Percentiles rank a stretch among this genome's conserved stretches.
These are phyloP conservation scores for Danio aesculapii DNA, from an alignment of 2,797 vertebrate genomes.

Conservation along the genomic window DNA sequence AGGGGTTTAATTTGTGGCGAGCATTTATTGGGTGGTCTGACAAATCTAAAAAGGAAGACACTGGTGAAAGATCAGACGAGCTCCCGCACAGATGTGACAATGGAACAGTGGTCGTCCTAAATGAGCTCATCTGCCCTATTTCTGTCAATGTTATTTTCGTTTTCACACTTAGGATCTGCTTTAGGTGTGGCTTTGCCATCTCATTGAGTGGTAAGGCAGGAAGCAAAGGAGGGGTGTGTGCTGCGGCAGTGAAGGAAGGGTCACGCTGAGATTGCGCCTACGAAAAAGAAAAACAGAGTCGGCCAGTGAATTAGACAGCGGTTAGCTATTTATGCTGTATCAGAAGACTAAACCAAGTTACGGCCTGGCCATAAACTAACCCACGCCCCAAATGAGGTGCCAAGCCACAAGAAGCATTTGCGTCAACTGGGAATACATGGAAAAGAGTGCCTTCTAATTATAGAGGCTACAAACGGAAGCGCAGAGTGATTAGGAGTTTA, in stretches of 20 bases:
- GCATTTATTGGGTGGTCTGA: constrained; percentile 79
- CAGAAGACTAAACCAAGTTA: constrained; percentile 94
- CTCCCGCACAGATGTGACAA: constrained; percentile 64
- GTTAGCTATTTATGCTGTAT: constrained; percentile 97
- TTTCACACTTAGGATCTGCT: constrained; percentile 66
- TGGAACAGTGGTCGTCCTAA: constrained; percentile 49
- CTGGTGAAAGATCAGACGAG: constrained; percentile 75
- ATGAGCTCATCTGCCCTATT: constrained; percentile 59
- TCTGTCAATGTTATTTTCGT: constrained; percentile 29
- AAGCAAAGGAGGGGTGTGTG: constrained; percentile 50
- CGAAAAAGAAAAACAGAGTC: constrained; percentile 79
- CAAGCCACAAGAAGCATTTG: constrained; percentile 99
- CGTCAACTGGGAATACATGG: constrained; percentile 98
- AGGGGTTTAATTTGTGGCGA: constrained; percentile 77
- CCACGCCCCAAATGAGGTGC: constrained; percentile 98
- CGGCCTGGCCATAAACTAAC: constrained; percentile 92
- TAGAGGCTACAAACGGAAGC: constrained; percentile 99
- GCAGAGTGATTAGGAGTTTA: constrained; percentile 94
- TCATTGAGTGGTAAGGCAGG: constrained; percentile 48
- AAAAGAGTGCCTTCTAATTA: constrained; percentile 99
- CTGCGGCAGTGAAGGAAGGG: constrained; percentile 50
- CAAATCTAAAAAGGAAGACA: constrained; percentile 74
- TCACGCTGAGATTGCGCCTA: constrained; percentile 73
- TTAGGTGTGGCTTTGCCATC: constrained; percentile 58
- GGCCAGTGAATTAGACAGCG: constrained; percentile 86